phyloP scores from a whole-genome alignment of 2,113 vertebrate genomes.

The Megaceryle maxima region DNA sequence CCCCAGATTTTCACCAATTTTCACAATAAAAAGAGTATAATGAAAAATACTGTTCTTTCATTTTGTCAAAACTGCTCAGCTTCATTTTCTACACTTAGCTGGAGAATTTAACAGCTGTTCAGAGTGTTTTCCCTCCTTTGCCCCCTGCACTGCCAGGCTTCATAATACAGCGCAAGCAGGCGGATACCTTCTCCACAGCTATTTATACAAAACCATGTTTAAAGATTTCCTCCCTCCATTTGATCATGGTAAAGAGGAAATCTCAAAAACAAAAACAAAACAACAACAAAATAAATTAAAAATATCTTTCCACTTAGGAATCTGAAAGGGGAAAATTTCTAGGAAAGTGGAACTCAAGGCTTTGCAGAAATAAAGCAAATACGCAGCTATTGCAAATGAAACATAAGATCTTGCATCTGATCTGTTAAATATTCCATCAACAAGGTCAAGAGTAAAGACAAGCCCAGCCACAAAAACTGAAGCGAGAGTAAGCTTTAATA shows the following conservation, averaged over 20 bases:
- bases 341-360: neutral
- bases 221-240: neutral
- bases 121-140: conserved; percentile 32
- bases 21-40: conserved; percentile 8
- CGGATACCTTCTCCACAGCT: neutral
- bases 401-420: conserved; percentile 69
- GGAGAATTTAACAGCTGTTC: conserved; percentile 39
- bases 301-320: neutral
- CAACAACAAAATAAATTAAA: neutral
- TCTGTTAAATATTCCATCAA: conserved; percentile 68
- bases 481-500: conserved; percentile 51
- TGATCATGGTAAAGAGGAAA: neutral
- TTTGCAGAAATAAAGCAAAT: conserved; percentile 50
- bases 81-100: conserved; percentile 37
- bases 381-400: conserved; percentile 60
- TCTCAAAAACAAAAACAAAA: neutral
- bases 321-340: neutral
- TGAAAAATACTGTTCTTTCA: neutral
- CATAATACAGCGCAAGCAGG: neutral
- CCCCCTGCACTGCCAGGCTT: neutral
- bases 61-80: conserved; percentile 42
- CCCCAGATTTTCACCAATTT: conserved; percentile 32
- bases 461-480: conserved; percentile 47
- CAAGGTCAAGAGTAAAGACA: conserved; percentile 73
- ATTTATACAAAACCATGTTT: neutral